phyloP scores from a whole-genome alignment of 2,113 vertebrate genomes.

The Dromiciops gliroides region DNA sequence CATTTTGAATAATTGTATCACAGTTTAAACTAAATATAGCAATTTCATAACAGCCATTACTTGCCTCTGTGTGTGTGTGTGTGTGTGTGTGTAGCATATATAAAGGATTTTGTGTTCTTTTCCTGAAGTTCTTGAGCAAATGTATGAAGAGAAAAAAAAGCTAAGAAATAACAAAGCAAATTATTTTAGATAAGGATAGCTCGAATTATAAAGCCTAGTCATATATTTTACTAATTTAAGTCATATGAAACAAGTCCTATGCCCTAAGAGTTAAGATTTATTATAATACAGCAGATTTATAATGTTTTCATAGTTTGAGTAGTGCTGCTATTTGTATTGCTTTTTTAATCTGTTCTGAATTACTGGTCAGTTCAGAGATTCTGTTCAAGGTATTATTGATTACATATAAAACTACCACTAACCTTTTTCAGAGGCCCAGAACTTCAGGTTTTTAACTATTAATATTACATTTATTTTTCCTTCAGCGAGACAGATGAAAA shows the following conservation, averaged over 20 bases:
- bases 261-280: neutral
- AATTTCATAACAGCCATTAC: neutral
- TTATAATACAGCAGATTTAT: neutral
- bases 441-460: constrained; percentile 36
- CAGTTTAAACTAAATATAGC: neutral
- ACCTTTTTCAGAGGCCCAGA: neutral
- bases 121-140: neutral
- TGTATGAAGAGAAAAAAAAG: neutral
- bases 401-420: constrained; percentile 20
- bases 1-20: neutral
- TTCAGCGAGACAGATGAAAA: constrained; percentile 95
- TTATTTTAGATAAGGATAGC: neutral
- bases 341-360: neutral
- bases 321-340: neutral
- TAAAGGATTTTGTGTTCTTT: neutral
- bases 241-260: neutral
- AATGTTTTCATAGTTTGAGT: neutral
- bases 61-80: neutral
- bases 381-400: neutral
- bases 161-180: neutral
- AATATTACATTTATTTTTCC: constrained; percentile 52
- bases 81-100: neutral
- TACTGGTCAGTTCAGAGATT: constrained; percentile 13
- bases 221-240: neutral
- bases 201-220: neutral